phyloP scores from a whole-genome alignment of 2,113 vertebrate genomes.

The Ptilorrhoa leucosticta region DNA sequence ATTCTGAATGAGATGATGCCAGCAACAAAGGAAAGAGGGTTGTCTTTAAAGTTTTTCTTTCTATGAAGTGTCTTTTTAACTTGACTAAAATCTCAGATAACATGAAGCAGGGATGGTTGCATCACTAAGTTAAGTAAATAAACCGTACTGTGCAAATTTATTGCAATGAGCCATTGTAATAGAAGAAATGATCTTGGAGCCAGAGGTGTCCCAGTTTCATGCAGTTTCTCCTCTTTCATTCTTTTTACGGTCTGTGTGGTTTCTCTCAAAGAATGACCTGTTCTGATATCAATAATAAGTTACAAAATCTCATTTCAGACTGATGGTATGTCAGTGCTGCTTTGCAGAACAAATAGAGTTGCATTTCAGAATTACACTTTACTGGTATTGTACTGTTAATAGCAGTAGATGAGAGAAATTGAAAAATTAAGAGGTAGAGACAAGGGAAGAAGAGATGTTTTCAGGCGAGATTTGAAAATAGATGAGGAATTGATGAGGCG shows the following conservation, averaged over 20 bases:
- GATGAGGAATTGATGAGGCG: conserved; percentile 16
- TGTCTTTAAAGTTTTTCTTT: not conserved
- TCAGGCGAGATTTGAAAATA: conserved; percentile 35
- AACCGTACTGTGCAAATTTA: not conserved
- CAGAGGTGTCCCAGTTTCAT: not conserved
- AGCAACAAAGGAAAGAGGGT: not conserved
- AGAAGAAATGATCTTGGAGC: conserved; percentile 13
- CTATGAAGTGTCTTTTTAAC: not conserved
- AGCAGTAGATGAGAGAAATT: conserved; percentile 15
- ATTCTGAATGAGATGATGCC: not conserved
- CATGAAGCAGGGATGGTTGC: not conserved
- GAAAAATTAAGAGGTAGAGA: conserved; percentile 35
- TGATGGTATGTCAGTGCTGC: conserved; percentile 1
- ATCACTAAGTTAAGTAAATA: conserved; percentile 30
- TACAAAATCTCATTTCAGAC: conserved; percentile 52
- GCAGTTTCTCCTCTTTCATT: not conserved
- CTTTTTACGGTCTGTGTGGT: not conserved
- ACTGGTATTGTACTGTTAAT: not conserved
- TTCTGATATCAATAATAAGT: conserved; percentile 37
- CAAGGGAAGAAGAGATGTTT: conserved; percentile 6
- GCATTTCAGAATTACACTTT: conserved; percentile 11
- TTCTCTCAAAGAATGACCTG: conserved; percentile 54
- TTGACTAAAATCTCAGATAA: not conserved
- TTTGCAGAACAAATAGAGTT: conserved; percentile 55
- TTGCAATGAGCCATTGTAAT: conserved; percentile 5